Evolutionary conservation across 2,113 vertebrate genomes (phyloP).

Genomic region (Aptenodytes forsteri): DNA sequence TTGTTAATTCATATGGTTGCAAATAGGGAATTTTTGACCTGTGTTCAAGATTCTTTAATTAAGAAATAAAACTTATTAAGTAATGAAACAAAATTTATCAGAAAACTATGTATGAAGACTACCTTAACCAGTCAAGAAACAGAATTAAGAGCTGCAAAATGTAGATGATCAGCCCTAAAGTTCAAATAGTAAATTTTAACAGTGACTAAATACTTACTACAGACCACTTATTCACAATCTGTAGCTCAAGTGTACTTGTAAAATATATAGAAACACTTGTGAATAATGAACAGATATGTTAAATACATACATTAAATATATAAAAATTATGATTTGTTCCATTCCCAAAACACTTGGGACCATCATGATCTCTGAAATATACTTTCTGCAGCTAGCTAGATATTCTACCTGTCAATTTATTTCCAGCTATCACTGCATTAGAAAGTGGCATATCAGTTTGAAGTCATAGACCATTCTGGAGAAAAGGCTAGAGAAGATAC

Average conservation of each 20-base stretch:
- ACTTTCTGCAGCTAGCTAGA: not conserved
- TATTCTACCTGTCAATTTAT: not conserved
- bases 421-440: not conserved
- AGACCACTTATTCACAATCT: conserved; percentile 54
- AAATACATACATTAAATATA: conserved; percentile 48
- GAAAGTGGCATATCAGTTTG: not conserved
- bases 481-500: not conserved
- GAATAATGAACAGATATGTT: conserved; percentile 57
- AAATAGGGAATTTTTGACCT: not conserved
- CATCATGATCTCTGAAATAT: not conserved
- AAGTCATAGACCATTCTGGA: not conserved
- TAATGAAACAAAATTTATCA: not conserved
- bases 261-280: conserved; percentile 66
- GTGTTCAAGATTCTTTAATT: not conserved
- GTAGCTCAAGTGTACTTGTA: conserved; percentile 53
- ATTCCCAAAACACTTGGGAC: conserved; percentile 16
- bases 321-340: conserved; percentile 29
- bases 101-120: not conserved
- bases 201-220: conserved; percentile 31
- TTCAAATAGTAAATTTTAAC: conserved; percentile 46
- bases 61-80: not conserved
- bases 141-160: conserved; percentile 23
- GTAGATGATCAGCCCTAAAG: conserved; percentile 27
- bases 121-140: conserved; percentile 7
- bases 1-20: not conserved